Evolutionary conservation across 2,113 vertebrate genomes (phyloP).

Genomic region (Origma solitaria): DNA sequence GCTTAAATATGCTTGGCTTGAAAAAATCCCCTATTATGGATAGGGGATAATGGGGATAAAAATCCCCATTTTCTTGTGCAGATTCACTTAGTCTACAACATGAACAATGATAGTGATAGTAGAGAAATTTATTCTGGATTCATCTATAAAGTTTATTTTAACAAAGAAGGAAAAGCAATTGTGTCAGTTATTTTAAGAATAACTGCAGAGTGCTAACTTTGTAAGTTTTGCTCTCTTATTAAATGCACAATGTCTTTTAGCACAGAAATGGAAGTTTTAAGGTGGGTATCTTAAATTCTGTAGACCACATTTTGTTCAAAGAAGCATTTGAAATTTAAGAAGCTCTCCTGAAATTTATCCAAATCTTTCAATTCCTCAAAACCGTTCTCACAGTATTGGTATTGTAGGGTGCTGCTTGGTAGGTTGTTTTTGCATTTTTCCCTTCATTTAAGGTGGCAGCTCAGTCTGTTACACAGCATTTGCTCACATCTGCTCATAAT

Average conservation of each 20-base stretch:
- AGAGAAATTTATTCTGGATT: slow-evolving; percentile 15
- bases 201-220: not conserved
- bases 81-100: slow-evolving; percentile 22
- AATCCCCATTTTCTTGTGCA: not conserved
- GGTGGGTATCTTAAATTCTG: not conserved
- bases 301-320: not conserved
- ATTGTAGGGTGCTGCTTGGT: not conserved
- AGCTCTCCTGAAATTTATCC: not conserved
- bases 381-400: not conserved
- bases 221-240: not conserved
- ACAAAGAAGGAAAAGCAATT: not conserved
- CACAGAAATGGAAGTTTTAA: not conserved
- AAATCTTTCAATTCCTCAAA: not conserved
- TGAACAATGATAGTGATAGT: not conserved
- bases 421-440: not conserved
- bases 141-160: not conserved
- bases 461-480: not conserved
- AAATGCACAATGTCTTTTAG: not conserved
- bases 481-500: not conserved
- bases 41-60: too few relatives aligned
- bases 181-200: not conserved
- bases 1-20: not conserved
- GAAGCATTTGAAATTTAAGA: not conserved
- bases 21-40: not conserved
- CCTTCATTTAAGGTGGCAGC: not conserved